Percentiles rank a stretch among this genome's conserved stretches.
phyloP scores from a whole-genome alignment of 1,140 invertebrate genomes.

The Gonioctena quinquepunctata region DNA sequence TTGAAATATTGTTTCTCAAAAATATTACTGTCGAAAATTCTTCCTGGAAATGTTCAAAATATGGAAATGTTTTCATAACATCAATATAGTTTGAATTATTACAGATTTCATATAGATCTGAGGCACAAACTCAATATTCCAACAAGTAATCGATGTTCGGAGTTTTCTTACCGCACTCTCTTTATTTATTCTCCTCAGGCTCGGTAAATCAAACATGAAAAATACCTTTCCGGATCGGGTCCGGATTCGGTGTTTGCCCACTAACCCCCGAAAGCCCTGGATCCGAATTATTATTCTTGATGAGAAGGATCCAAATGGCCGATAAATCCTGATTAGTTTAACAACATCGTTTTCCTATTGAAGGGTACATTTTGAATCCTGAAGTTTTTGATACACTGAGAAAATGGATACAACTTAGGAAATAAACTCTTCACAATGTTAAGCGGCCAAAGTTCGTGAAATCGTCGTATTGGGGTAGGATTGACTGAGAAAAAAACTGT shows the following conservation, averaged over 20 bases:
- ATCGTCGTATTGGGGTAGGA: too few species aligned
- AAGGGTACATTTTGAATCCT: not conserved
- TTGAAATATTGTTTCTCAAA: too few species aligned
- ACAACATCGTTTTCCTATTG: not conserved
- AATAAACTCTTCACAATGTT: too few species aligned
- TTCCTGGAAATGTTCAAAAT: too few species aligned
- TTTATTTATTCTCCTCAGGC: not conserved
- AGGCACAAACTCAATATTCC: too few species aligned
- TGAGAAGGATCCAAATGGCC: not conserved
- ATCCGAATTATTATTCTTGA: constrained; percentile 7
- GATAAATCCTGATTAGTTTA: constrained; percentile 2
- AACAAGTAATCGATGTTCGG: not conserved
- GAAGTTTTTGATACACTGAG: not conserved
- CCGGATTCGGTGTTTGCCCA: constrained; percentile 4
- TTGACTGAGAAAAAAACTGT: too few species aligned
- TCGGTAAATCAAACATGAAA: constrained; percentile 4
- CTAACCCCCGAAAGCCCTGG: not conserved
- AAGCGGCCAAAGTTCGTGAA: too few species aligned
- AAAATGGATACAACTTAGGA: too few species aligned
- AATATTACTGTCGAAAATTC: too few species aligned
- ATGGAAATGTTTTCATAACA: too few species aligned
- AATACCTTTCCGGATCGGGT: not conserved
- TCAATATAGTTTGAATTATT: too few species aligned
- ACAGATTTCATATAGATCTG: too few species aligned
- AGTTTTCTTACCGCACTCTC: not conserved